A percentile compares a stretch with the other conserved stretches of the same genome.
Evolutionary conservation across 2,888 invertebrate species (phyloP).

Genomic region (Aporophyla nigra): DNA sequence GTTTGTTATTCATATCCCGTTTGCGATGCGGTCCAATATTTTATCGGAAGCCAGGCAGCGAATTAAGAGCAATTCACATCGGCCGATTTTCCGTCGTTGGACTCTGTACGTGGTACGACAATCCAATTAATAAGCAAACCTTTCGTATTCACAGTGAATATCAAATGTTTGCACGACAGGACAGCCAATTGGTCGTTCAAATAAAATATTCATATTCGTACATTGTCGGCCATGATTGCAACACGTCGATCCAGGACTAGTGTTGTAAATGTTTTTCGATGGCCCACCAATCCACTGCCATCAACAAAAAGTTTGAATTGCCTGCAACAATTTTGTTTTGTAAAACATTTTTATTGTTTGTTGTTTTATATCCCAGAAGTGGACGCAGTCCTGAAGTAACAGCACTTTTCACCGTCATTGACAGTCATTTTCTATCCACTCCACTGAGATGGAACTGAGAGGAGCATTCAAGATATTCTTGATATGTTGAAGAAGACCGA

Average conservation of each 20-base stretch:
- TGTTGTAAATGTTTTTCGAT: slow-evolving; percentile 61
- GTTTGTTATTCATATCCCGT: slow-evolving; percentile 80
- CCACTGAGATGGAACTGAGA: too few species aligned
- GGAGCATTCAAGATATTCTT: too few species aligned
- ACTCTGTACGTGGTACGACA: slow-evolving; percentile 80
- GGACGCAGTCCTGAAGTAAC: background rate
- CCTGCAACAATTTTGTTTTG: slow-evolving; percentile 23
- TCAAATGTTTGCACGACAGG: slow-evolving; percentile 83
- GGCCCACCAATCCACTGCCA: slow-evolving; percentile 30
- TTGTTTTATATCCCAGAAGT: background rate
- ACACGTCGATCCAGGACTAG: slow-evolving; percentile 55
- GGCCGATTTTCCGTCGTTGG: slow-evolving; percentile 81
- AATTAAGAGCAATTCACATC: slow-evolving; percentile 87
- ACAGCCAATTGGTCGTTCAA: slow-evolving; percentile 82
- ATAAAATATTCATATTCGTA: slow-evolving; percentile 88
- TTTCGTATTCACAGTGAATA: slow-evolving; percentile 87
- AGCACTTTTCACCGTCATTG: background rate
- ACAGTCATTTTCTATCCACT: background rate
- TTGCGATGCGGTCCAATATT: slow-evolving; percentile 78
- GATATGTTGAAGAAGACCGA: too few species aligned
- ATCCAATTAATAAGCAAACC: slow-evolving; percentile 89
- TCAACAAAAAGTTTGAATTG: slow-evolving; percentile 37
- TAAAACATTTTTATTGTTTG: slow-evolving; percentile 13
- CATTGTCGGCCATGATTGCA: slow-evolving; percentile 80
- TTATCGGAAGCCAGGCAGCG: slow-evolving; percentile 78